Percentiles rank a stretch among this genome's conserved stretches.
Evolutionary conservation across 2,797 vertebrate species (phyloP).

Genomic region (Peromyscus eremicus): DNA sequence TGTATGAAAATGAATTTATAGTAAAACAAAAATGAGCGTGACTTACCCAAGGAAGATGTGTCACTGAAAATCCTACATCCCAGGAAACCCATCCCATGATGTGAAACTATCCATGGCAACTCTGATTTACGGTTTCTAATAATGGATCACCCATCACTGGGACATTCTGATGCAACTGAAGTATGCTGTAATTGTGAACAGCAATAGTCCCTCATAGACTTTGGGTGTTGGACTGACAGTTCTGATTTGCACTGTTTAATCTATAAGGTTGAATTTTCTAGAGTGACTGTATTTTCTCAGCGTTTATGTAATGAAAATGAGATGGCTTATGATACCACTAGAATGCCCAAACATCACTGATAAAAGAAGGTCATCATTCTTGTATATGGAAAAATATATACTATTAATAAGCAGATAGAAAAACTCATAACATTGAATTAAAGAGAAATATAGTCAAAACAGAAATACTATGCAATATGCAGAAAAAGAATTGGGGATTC

Average conservation of each 20-base stretch:
- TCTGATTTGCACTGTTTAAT: neutral
- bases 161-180: neutral
- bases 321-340: neutral
- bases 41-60: neutral
- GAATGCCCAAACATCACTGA: neutral
- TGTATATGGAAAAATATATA: neutral
- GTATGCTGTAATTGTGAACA: neutral
- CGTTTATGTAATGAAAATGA: neutral
- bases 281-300: neutral
- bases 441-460: neutral
- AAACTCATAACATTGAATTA: neutral
- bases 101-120: neutral
- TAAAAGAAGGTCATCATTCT: neutral
- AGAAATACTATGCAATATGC: neutral
- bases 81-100: neutral
- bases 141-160: neutral
- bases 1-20: constrained; percentile 9
- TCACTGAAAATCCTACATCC: neutral
- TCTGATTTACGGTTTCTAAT: neutral
- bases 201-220: neutral
- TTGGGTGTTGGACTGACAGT: neutral
- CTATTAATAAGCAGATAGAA: neutral
- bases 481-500: neutral
- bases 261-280: neutral
- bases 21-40: neutral